Evolutionary conservation across 2,888 invertebrate genomes (phyloP).

Genomic region (Parasteatoda lunata): DNA sequence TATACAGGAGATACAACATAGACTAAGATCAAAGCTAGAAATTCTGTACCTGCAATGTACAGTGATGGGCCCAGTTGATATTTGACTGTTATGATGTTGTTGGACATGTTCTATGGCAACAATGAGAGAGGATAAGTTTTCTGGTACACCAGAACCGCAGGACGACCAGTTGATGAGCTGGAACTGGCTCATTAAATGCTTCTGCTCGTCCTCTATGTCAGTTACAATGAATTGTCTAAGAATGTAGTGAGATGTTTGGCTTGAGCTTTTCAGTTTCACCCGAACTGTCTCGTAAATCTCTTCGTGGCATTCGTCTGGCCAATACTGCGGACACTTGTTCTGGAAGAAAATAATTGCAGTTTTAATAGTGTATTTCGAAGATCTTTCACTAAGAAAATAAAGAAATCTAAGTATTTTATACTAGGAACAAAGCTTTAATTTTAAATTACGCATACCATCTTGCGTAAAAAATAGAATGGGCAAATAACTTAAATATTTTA

Average conservation of each 20-base stretch:
- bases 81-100: constrained; percentile 63
- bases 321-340: constrained; percentile 91
- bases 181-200: constrained; percentile 61
- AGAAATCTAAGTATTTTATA: not conserved
- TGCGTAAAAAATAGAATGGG: no score
- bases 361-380: not conserved
- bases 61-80: constrained; percentile 62
- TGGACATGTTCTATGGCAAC: constrained; percentile 66
- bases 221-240: constrained; percentile 86
- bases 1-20: no score
- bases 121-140: constrained; percentile 60
- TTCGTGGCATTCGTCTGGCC: constrained; percentile 86
- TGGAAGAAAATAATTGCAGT: constrained; percentile 21
- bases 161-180: constrained; percentile 57
- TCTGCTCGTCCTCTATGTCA: constrained; percentile 75
- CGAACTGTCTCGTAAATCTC: constrained; percentile 88
- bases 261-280: constrained; percentile 80
- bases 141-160: constrained; percentile 50
- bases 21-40: no score
- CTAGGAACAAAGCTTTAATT: not conserved
- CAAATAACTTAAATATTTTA: no score
- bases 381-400: not conserved
- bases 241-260: constrained; percentile 83
- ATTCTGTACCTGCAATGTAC: constrained; percentile 61
- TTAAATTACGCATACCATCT: not conserved